Evolutionary conservation across 2,888 invertebrate species (phyloP), one percentile per base, ranked within the genome.

Genomic region (Apeira syringaria): DNA sequence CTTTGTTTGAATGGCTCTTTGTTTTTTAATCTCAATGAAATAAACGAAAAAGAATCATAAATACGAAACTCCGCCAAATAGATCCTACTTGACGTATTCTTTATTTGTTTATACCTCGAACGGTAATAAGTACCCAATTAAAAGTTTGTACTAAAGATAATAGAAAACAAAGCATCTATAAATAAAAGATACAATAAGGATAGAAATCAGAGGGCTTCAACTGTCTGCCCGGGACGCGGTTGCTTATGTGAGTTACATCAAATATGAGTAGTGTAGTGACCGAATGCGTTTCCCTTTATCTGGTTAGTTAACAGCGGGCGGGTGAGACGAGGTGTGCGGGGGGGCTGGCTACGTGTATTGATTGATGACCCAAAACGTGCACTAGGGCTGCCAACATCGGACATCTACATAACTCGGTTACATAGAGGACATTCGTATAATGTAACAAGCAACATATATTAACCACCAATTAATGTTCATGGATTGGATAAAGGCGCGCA

Each of bases 351-450:
- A 51, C 56, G 49, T 57, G 69, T 79, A 80, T 80, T 79, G 79
- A 80, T 78, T 79, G 75, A 79, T 73, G 61, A 65, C 50, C 64
- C 60, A 59, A 68, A 74, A 73, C 72, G 70, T 70, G 64, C 66
- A 56, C 50, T 61, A 68, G 64, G 65, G 65, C 54, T 61, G 60
- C 45, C 61, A 57, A 48, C 46, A 47, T 56, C 54, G 54, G 56
- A 61, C 53, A 54, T 52, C 38, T 52, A n/a, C 53, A 61, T 50
- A 51, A 59, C 20, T 30, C 29, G 27, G 35, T 34, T 38, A 49
- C 42, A 47, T 46, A 24, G 34, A 34, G 38, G 49, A 51, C 35
- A 30, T 29, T 33, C 1, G 47, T 44, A 29, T 26, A 41, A 29
- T 12, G 35, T 43, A 43, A 40, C 47, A 37, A 45, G 34, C 35